These are phyloP conservation scores for Limonius californicus DNA, from an alignment of 1,140 invertebrate genomes.

Conservation along the genomic window DNA sequence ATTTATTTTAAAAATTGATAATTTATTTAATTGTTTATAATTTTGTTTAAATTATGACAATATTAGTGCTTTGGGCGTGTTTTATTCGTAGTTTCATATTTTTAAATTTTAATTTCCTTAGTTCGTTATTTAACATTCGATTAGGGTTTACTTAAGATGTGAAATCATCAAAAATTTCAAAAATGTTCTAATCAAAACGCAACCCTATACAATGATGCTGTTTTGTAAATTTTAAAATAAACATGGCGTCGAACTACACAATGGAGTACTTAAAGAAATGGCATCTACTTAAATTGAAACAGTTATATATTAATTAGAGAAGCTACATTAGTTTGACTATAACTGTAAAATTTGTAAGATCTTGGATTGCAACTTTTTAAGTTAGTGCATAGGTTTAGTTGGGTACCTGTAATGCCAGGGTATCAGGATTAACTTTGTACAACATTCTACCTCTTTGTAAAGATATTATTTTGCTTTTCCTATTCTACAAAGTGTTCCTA, in stretches of 20 bases:
- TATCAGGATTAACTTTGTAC: constrained; percentile 16
- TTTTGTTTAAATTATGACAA: constrained; percentile 37
- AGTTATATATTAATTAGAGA: background rate
- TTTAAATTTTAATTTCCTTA: constrained; percentile 21
- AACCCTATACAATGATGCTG: no score
- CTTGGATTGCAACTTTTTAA: no score
- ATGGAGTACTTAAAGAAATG: constrained; percentile 25
- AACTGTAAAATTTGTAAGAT: no score
- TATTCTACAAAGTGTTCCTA: constrained; percentile 31
- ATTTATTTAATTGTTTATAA: constrained; percentile 33
- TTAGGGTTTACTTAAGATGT: no score
- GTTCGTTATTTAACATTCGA: constrained; percentile 12
- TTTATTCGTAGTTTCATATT: constrained; percentile 34
- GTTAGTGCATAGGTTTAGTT: background rate
- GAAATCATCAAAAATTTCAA: no score
- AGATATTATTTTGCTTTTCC: constrained; percentile 24
- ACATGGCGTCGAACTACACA: no score
- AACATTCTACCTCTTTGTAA: constrained; percentile 33
- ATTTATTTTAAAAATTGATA: constrained; percentile 31
- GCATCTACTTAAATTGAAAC: constrained; percentile 29
- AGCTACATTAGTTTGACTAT: no score
- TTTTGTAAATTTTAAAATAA: no score
- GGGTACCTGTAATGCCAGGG: background rate
- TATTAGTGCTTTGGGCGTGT: constrained; percentile 34
- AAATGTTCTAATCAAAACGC: no score